These are phyloP conservation scores for Megaceryle maxima DNA, from an alignment of 2,113 vertebrate genomes.

Conservation along the genomic window DNA sequence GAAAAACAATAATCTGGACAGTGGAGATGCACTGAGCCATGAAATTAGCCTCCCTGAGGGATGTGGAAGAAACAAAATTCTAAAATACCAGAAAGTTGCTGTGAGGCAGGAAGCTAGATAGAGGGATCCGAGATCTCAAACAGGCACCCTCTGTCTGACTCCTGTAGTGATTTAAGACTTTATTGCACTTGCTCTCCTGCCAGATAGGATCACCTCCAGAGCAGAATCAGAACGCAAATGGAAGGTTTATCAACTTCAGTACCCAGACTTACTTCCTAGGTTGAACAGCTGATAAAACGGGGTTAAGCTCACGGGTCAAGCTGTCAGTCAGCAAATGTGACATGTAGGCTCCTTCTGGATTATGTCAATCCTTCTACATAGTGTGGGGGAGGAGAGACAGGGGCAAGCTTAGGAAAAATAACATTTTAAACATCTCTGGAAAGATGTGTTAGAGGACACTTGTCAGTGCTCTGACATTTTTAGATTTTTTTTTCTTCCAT, in stretches of 20 bases:
- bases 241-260: background rate
- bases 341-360: background rate
- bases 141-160: background rate
- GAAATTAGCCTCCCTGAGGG: conserved; percentile 36
- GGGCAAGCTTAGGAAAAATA: background rate
- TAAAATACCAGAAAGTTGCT: background rate
- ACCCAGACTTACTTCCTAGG: background rate
- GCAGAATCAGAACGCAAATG: background rate
- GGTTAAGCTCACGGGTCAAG: conserved; percentile 21
- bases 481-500: background rate
- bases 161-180: background rate
- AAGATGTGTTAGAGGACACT: conserved; percentile 12
- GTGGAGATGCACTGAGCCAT: conserved; percentile 3
- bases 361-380: background rate
- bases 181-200: background rate
- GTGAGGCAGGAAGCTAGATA: background rate
- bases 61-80: background rate
- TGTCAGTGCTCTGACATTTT: background rate
- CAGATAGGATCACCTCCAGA: background rate
- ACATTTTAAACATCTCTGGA: background rate
- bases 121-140: background rate
- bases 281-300: conserved; percentile 7
- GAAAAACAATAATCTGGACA: conserved; percentile 42
- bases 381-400: background rate
- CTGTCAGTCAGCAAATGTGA: background rate